Conservation (phyloP, 2,888 invertebrate species). For the Adelognathus sp. region DNA sequence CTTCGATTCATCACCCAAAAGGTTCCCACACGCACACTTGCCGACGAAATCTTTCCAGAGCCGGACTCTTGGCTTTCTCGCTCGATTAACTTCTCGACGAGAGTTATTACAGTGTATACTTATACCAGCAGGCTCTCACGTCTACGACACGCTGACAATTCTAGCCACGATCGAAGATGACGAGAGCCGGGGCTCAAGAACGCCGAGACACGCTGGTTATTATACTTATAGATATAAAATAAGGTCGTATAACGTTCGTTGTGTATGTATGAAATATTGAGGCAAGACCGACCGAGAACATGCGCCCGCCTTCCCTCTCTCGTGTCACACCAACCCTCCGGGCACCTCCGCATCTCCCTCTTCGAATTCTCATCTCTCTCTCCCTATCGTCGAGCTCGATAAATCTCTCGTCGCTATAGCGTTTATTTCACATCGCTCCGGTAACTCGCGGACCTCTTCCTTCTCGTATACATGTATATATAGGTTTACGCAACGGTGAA, state of each 20-base stretch:
- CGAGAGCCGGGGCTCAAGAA: neutral
- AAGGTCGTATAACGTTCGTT: slow-evolving; percentile 7
- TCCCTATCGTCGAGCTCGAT: slow-evolving; percentile 57
- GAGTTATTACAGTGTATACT: neutral
- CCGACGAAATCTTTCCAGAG: neutral
- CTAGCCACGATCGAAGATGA: slow-evolving; percentile 1
- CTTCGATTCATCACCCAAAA: neutral
- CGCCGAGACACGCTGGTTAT: slow-evolving; percentile 6
- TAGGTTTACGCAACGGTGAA: slow-evolving; percentile 18
- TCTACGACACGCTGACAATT: neutral
- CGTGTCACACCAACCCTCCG: slow-evolving; percentile 44
- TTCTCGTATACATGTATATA: neutral
- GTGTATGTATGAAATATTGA: slow-evolving; percentile 30
- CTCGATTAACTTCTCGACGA: slow-evolving; percentile 37
- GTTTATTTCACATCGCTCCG: slow-evolving; percentile 46
- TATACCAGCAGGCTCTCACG: neutral
- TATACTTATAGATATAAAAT: slow-evolving; percentile 21
- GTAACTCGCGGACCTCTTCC: slow-evolving; percentile 22
- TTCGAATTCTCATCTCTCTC: slow-evolving; percentile 25
- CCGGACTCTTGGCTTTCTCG: slow-evolving; percentile 29
- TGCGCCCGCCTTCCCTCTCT: slow-evolving; percentile 16
- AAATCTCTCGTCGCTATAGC: slow-evolving; percentile 58
- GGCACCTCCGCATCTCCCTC: slow-evolving; percentile 17
- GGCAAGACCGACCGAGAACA: slow-evolving; percentile 22
- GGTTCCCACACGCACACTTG: slow-evolving; percentile 25